phyloP scores from a whole-genome alignment of 2,113 vertebrate genomes.

The Brienomyrus brachyistius region DNA sequence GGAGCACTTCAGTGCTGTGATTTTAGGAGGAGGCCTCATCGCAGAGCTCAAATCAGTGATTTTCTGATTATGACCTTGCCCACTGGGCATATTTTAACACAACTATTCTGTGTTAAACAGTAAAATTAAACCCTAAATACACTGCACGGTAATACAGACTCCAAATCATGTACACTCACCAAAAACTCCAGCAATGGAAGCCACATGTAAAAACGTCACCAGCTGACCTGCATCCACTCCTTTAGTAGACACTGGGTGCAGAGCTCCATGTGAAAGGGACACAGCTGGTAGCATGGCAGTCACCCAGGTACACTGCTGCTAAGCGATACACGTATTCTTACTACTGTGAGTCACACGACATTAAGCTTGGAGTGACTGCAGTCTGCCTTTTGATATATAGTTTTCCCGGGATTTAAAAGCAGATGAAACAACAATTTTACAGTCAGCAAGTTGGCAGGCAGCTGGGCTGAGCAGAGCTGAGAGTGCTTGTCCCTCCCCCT shows the following conservation, averaged over 20 bases:
- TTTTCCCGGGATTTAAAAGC: constrained; percentile 8
- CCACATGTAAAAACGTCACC: background rate
- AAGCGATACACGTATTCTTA: background rate
- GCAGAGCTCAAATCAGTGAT: background rate
- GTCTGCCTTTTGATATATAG: background rate
- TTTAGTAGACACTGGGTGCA: background rate
- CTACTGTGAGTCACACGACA: background rate
- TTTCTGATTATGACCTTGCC: background rate
- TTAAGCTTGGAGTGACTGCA: constrained; percentile 1
- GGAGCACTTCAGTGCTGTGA: background rate
- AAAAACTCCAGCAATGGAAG: background rate
- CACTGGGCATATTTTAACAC: background rate
- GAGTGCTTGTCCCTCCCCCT: background rate
- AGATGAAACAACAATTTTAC: constrained; percentile 3
- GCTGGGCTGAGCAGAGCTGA: background rate
- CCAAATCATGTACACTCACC: background rate
- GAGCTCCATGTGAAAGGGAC: background rate
- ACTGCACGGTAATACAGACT: background rate
- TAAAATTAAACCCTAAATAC: background rate
- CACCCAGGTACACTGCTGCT: background rate
- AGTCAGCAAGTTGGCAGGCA: background rate
- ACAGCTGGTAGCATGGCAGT: background rate
- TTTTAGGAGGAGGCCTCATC: background rate
- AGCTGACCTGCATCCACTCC: background rate
- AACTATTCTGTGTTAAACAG: background rate